Evolutionary conservation across 2,113 vertebrate genomes (phyloP).

Genomic region (Litocranius walleri): DNA sequence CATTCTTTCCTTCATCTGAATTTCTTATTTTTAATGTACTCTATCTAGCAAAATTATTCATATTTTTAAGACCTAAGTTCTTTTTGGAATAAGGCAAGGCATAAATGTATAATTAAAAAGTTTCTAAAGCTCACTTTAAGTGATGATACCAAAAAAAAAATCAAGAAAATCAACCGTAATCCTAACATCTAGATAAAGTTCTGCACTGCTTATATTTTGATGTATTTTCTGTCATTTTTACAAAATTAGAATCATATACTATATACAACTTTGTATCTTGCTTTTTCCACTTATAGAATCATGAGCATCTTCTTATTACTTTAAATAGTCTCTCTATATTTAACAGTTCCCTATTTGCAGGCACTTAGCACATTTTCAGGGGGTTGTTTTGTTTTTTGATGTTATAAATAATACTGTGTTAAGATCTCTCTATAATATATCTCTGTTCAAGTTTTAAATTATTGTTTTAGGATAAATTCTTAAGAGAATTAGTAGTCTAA

Average conservation of each 20-base stretch:
- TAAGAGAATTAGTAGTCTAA: not conserved
- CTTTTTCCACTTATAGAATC: not conserved
- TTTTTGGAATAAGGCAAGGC: not conserved
- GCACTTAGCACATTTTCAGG: not conserved
- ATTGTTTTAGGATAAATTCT: not conserved
- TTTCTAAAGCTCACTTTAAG: not conserved
- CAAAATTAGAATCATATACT: not conserved
- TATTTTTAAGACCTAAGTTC: not conserved
- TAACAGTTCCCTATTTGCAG: not conserved
- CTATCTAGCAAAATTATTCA: not conserved
- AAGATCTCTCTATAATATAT: not conserved
- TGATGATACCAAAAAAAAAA: not conserved
- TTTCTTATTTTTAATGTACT: slow-evolving; percentile 30
- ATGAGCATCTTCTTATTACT: not conserved
- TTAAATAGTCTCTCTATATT: not conserved
- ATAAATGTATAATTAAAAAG: not conserved
- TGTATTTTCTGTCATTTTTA: not conserved
- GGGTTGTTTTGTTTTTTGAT: not conserved
- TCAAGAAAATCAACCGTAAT: not conserved
- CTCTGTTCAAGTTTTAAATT: not conserved
- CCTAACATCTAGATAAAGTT: not conserved
- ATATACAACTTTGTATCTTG: not conserved
- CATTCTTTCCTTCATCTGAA: not conserved
- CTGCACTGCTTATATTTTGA: not conserved
- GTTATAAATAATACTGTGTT: not conserved